Percentiles rank a stretch among this genome's conserved stretches.
phyloP scores from a whole-genome alignment of 2,888 invertebrate species.

The Metellina segmentata region DNA sequence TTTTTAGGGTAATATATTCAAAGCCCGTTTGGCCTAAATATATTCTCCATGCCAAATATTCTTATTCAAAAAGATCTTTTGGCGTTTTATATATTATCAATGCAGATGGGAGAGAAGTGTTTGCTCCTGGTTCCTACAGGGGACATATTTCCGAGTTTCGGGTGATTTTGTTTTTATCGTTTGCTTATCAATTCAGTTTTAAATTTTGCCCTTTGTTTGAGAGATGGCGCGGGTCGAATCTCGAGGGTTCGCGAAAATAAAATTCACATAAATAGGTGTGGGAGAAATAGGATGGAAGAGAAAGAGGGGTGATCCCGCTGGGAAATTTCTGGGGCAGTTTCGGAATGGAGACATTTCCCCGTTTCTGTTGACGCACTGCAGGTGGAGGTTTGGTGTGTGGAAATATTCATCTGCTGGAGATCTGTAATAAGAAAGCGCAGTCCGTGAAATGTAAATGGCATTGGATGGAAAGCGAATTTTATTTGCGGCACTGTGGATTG shows the following conservation, averaged over 20 bases:
- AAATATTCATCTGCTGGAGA: not conserved
- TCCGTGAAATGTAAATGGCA: too few relatives aligned
- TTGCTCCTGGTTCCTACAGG: slow-evolving; percentile 44
- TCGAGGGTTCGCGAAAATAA: slow-evolving; percentile 54
- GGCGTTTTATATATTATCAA: slow-evolving; percentile 69
- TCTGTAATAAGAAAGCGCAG: too few relatives aligned
- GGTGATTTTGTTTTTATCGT: slow-evolving; percentile 20
- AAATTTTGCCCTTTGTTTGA: slow-evolving; percentile 19
- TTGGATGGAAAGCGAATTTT: not conserved
- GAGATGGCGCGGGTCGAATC: slow-evolving; percentile 35
- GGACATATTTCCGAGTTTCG: slow-evolving; percentile 60
- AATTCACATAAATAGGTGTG: slow-evolving; percentile 33
- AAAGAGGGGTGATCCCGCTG: slow-evolving; percentile 32
- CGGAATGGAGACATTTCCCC: slow-evolving; percentile 52
- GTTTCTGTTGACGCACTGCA: slow-evolving; percentile 33
- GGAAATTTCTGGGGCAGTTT: slow-evolving; percentile 56
- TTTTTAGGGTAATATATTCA: slow-evolving; percentile 76
- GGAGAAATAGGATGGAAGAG: slow-evolving; percentile 24
- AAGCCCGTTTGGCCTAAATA: slow-evolving; percentile 73
- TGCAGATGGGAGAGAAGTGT: slow-evolving; percentile 66
- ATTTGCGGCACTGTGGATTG: not conserved
- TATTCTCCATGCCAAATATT: slow-evolving; percentile 63
- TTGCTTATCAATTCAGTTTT: slow-evolving; percentile 62
- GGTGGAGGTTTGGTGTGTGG: not conserved
- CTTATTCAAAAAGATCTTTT: slow-evolving; percentile 71